These are phyloP conservation scores for Nicator chloris DNA, from an alignment of 2,113 vertebrate species.

Conservation along the genomic window DNA sequence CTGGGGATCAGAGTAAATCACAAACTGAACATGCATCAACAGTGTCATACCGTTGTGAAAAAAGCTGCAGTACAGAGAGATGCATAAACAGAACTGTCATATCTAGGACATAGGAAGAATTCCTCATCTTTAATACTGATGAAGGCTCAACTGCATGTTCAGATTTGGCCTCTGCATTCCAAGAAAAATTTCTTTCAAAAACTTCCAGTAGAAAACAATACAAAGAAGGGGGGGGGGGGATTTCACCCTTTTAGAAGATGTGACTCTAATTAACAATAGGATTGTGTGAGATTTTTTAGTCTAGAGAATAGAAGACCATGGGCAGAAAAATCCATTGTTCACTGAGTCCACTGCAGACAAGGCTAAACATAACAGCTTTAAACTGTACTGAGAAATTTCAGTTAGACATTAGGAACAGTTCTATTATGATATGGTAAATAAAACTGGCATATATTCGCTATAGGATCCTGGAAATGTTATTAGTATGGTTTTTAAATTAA, in stretches of 20 bases:
- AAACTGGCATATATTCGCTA: not conserved
- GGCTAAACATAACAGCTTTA: not conserved
- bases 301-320: not conserved
- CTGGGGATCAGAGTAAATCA: not conserved
- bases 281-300: not conserved
- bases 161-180: not conserved
- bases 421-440: not conserved
- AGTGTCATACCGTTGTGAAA: not conserved
- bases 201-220: not conserved
- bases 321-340: not conserved
- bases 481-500: not conserved
- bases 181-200: not conserved
- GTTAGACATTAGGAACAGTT: not conserved
- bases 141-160: not conserved
- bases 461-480: not conserved
- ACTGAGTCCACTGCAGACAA: not conserved
- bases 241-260: not conserved
- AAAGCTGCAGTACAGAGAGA: not conserved
- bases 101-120: slow-evolving; percentile 2
- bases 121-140: not conserved
- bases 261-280: not conserved
- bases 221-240: fast-evolving
- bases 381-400: not conserved
- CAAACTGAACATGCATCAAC: not conserved
- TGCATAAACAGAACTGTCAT: slow-evolving; percentile 21